Evolutionary conservation across 2,113 vertebrate species (phyloP).

Genomic region (Megaptera novaeangliae): DNA sequence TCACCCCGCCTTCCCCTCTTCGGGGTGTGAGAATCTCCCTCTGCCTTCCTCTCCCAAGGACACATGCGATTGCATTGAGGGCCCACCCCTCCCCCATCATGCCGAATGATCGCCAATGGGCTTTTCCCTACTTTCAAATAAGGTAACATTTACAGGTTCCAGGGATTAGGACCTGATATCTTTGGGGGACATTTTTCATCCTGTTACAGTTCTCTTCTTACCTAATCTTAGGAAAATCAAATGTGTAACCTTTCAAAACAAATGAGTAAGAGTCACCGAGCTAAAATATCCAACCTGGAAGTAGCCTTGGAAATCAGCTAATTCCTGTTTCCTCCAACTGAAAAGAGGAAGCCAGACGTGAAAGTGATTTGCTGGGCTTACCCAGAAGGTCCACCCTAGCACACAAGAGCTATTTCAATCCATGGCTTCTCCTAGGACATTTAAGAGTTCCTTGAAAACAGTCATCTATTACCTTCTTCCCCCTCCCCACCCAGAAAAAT

Average conservation of each 20-base stretch:
- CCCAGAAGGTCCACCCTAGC: neutral
- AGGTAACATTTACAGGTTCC: neutral
- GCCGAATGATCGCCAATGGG: neutral
- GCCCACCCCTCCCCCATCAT: rapidly evolving
- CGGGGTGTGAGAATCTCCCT: neutral
- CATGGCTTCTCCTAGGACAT: neutral
- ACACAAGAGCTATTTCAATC: neutral
- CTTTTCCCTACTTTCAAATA: neutral
- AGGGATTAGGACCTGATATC: neutral
- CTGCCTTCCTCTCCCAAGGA: neutral
- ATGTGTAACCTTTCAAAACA: neutral
- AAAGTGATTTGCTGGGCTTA: neutral
- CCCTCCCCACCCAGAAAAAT: neutral
- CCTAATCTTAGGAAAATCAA: neutral
- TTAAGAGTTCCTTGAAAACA: neutral
- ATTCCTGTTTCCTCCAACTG: neutral
- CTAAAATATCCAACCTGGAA: neutral
- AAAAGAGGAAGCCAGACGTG: neutral
- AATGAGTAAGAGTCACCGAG: neutral
- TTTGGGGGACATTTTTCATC: neutral
- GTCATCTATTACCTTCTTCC: neutral
- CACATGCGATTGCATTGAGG: rapidly evolving
- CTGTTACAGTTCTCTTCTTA: neutral
- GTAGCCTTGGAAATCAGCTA: neutral
- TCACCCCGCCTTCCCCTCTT: neutral